phyloP scores from a whole-genome alignment of 2,113 vertebrate genomes.

The Myotis yumanensis region DNA sequence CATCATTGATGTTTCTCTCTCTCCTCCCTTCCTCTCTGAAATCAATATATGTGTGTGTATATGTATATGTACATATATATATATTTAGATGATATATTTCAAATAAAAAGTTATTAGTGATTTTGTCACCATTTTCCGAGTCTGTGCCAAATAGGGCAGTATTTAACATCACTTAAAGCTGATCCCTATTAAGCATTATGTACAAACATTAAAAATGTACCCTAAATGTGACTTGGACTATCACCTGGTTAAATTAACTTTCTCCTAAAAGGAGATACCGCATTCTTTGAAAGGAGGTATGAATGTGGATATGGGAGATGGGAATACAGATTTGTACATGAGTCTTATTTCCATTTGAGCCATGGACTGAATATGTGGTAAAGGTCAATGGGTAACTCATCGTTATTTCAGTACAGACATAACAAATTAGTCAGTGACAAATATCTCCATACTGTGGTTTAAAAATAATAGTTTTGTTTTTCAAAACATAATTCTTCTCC shows the following conservation, averaged over 20 bases:
- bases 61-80: no score
- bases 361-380: not conserved
- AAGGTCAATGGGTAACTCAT: not conserved
- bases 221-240: conserved; percentile 52
- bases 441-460: not conserved
- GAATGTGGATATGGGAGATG: not conserved
- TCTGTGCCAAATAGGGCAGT: conserved; percentile 37
- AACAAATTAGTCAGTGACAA: not conserved
- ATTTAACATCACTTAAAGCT: conserved; percentile 50
- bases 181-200: conserved; percentile 44
- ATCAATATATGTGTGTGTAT: no score
- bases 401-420: not conserved
- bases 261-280: conserved; percentile 27
- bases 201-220: conserved; percentile 48
- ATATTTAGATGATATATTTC: not conserved
- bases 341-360: not conserved
- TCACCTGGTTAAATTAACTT: conserved; percentile 39
- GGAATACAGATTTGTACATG: not conserved
- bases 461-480: conserved; percentile 7
- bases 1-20: no score
- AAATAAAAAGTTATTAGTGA: conserved; percentile 34
- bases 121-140: not conserved
- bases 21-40: no score
- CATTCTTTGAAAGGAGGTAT: conserved; percentile 49
- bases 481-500: not conserved